Conservation (phyloP, 1,140 invertebrate species). For the Brachionus paranguensis region DNA sequence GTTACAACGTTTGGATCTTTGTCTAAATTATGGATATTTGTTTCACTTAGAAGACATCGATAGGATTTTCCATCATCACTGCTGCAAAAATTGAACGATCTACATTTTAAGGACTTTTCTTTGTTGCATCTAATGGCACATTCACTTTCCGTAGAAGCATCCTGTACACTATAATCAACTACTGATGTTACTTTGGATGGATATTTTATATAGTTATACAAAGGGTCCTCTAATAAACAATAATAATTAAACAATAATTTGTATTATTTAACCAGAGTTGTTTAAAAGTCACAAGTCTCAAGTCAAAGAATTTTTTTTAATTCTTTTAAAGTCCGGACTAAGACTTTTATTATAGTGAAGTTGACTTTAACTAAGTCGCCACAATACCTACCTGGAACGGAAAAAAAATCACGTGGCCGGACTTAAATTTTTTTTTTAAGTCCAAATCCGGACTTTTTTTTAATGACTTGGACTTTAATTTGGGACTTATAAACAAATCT, state of each 20-base stretch:
- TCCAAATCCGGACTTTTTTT: too few relatives aligned
- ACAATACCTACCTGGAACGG: too few relatives aligned
- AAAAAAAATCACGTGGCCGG: too few relatives aligned
- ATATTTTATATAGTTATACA: constrained; percentile 32
- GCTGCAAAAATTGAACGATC: constrained; percentile 25
- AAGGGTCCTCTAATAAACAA: not conserved
- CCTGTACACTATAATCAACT: not conserved
- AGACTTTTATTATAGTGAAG: too few relatives aligned
- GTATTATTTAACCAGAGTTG: not conserved
- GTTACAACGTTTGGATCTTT: constrained; percentile 30
- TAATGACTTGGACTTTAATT: too few relatives aligned
- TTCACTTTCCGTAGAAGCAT: not conserved
- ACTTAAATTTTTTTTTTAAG: too few relatives aligned
- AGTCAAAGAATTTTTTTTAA: too few relatives aligned
- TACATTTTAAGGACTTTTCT: not conserved
- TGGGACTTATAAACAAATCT: too few relatives aligned
- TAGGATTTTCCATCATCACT: not conserved
- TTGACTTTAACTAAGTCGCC: too few relatives aligned
- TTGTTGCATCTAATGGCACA: constrained; percentile 22
- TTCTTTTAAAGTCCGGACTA: too few relatives aligned
- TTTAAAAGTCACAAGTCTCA: too few relatives aligned
- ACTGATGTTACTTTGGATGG: constrained; percentile 34
- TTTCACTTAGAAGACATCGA: constrained; percentile 12
- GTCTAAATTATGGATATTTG: not conserved
- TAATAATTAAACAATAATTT: too few relatives aligned